phyloP scores from a whole-genome alignment of 2,888 invertebrate species.

The Busseola fusca region DNA sequence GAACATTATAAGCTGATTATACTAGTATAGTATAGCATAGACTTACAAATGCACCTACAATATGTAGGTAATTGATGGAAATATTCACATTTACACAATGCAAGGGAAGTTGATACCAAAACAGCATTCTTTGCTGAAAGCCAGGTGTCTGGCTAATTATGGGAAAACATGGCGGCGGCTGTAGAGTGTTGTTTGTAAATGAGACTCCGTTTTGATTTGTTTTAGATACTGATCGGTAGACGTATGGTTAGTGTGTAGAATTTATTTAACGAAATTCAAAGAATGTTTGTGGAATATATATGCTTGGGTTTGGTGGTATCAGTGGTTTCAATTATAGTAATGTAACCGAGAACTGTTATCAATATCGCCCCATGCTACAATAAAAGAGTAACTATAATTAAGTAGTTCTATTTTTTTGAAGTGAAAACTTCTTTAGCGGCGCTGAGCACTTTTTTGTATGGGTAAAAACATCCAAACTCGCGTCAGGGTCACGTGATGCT shows the following conservation, averaged over 20 bases:
- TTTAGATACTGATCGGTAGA: slow-evolving; percentile 18
- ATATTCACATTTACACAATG: slow-evolving; percentile 58
- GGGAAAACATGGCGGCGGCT: slow-evolving; percentile 65
- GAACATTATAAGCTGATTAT: too few species aligned
- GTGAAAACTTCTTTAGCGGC: too few species aligned
- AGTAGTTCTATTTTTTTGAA: too few species aligned
- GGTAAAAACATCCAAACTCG: too few species aligned
- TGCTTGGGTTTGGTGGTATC: too few species aligned
- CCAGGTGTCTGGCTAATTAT: slow-evolving; percentile 62
- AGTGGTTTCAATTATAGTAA: too few species aligned
- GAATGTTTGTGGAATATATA: neutral
- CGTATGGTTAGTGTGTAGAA: slow-evolving; percentile 14
- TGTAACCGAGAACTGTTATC: too few species aligned
- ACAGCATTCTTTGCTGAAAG: slow-evolving; percentile 62
- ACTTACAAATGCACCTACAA: slow-evolving; percentile 9
- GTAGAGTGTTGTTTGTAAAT: slow-evolving; percentile 63
- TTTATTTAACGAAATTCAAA: slow-evolving; percentile 9
- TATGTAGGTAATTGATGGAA: slow-evolving; percentile 29
- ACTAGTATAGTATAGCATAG: neutral
- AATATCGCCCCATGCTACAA: too few species aligned
- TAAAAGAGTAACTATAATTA: too few species aligned
- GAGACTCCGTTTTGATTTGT: slow-evolving; percentile 45
- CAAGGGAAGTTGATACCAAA: slow-evolving; percentile 66
- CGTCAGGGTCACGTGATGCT: too few species aligned
- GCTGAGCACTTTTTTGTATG: too few species aligned